Evolutionary conservation across 2,888 invertebrate species (phyloP).

Genomic region (Netelia melanura): DNA sequence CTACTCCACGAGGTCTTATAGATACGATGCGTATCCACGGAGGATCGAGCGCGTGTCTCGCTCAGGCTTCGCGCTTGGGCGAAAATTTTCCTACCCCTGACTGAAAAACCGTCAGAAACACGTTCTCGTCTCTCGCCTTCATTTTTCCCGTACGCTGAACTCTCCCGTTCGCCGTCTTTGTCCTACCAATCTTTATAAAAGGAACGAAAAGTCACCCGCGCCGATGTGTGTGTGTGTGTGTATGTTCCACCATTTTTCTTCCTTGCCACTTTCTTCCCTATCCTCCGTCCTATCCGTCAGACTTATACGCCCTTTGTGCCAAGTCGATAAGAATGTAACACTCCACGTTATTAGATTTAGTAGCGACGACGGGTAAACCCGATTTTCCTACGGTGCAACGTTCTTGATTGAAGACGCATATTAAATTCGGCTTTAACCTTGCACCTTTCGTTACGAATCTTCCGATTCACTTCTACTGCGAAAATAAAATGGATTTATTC

Average conservation of each 20-base stretch:
- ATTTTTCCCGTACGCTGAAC: conserved; percentile 53
- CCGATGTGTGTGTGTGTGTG: not conserved
- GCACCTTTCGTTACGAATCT: too few relatives aligned
- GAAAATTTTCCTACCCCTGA: conserved; percentile 56
- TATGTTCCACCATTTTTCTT: conserved; percentile 25
- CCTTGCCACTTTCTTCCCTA: conserved; percentile 19
- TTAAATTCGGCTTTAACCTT: not conserved
- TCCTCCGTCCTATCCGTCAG: conserved; percentile 42
- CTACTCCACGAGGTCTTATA: not conserved
- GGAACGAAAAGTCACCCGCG: conserved; percentile 3
- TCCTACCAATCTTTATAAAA: conserved; percentile 60
- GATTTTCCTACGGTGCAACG: not conserved
- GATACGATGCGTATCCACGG: conserved; percentile 30
- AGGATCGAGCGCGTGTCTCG: conserved; percentile 35
- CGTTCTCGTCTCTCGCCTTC: conserved; percentile 49
- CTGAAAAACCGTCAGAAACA: conserved; percentile 65
- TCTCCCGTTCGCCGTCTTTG: conserved; percentile 41
- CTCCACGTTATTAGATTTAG: conserved; percentile 42
- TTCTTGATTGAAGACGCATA: not conserved
- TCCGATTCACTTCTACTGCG: too few relatives aligned
- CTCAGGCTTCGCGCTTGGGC: conserved; percentile 9
- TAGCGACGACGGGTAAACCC: conserved; percentile 11
- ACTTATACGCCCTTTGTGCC: conserved; percentile 46
- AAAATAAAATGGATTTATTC: too few relatives aligned
- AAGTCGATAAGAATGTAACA: conserved; percentile 46